A percentile compares a stretch with the other conserved stretches of the same genome.
Conservation (phyloP, 2,113 vertebrate genomes). For the Opisthocomus hoazin region DNA sequence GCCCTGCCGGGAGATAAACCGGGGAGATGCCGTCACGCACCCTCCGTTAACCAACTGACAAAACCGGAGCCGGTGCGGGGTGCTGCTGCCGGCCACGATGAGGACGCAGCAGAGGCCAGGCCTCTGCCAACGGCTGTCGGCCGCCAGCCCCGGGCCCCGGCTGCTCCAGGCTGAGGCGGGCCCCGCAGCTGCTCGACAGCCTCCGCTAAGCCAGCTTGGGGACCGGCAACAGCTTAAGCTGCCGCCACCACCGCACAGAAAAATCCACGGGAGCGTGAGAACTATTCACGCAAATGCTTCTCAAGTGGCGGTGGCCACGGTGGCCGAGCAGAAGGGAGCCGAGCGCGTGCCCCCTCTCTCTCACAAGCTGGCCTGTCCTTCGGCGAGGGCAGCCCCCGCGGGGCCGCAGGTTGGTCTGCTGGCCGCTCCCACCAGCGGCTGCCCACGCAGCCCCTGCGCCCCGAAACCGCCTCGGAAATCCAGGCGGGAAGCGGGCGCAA, state of each 20-base stretch:
- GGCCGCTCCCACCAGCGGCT: no score
- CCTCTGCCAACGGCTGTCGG: no score
- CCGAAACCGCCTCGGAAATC: neutral
- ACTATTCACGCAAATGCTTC: accelerated
- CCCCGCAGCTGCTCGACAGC: neutral
- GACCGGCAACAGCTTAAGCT: neutral
- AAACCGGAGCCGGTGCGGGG: accelerated
- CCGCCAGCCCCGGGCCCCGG: accelerated
- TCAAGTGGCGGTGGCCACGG: accelerated
- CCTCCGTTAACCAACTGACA: accelerated
- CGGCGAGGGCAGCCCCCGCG: no score
- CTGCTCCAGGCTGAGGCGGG: accelerated
- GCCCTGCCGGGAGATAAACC: neutral
- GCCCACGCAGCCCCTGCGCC: accelerated
- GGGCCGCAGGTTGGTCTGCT: no score
- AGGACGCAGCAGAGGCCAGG: no score
- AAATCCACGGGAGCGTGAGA: neutral
- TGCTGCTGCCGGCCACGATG: neutral
- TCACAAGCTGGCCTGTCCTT: neutral
- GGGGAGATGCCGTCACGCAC: neutral
- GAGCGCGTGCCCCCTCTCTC: accelerated
- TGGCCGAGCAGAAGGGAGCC: neutral
- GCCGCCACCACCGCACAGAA: neutral
- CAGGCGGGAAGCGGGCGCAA: neutral
- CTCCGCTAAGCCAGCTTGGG: accelerated